These are phyloP conservation scores for Corythornis leucogaster DNA, from an alignment of 2,797 vertebrate genomes.

Conservation along the genomic window DNA sequence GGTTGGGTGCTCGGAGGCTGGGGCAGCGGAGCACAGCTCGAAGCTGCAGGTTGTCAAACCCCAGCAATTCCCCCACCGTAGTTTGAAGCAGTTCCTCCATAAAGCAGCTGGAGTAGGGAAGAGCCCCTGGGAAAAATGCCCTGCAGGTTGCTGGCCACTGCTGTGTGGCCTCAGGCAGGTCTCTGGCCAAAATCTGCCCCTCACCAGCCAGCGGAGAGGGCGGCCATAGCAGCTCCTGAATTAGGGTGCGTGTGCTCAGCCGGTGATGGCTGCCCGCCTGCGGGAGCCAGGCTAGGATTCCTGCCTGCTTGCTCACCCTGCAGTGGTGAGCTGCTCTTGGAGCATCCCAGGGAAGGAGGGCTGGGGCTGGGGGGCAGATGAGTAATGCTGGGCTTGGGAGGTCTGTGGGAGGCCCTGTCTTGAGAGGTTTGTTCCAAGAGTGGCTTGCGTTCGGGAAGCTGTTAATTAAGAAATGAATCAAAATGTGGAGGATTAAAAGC, in stretches of 20 bases:
- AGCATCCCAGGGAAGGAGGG: not conserved
- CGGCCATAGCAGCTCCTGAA: not conserved
- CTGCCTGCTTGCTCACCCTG: conserved; percentile 39
- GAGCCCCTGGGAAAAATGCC: not conserved
- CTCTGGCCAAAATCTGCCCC: not conserved
- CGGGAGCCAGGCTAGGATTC: not conserved
- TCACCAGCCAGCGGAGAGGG: not conserved
- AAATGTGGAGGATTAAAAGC: not conserved
- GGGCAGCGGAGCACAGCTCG: not conserved
- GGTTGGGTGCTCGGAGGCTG: not conserved
- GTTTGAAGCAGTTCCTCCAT: not conserved
- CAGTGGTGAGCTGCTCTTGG: not conserved
- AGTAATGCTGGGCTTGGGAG: not conserved
- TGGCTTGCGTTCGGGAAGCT: not conserved
- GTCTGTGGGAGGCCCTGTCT: not conserved
- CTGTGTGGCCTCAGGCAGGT: not conserved
- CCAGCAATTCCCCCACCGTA: not conserved
- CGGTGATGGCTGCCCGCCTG: not conserved
- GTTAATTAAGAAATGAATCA: conserved; percentile 60
- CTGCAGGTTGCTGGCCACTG: not conserved
- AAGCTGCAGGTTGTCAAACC: not conserved
- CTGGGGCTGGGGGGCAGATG: not conserved
- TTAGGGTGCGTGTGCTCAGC: conserved; percentile 20
- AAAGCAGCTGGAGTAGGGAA: not conserved
- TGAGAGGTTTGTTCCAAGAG: conserved; percentile 46